These are phyloP conservation scores for Punctoribates punctum DNA, from an alignment of 2,888 invertebrate species.

Conservation along the genomic window DNA sequence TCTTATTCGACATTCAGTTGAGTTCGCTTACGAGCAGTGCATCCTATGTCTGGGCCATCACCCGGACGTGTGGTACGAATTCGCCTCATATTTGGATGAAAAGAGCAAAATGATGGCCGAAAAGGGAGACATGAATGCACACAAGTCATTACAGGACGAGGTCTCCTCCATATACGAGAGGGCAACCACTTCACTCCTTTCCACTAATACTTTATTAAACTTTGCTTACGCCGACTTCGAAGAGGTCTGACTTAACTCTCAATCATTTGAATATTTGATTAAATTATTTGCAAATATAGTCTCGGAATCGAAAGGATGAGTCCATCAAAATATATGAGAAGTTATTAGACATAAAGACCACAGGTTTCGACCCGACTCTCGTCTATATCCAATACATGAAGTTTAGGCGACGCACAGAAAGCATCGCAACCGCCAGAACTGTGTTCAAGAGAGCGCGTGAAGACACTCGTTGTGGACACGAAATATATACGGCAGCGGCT, in stretches of 20 bases:
- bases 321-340: conserved; percentile 93
- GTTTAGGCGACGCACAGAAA: conserved; percentile 93
- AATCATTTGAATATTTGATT: not conserved
- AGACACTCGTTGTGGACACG: conserved; percentile 74
- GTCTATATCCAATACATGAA: conserved; percentile 99
- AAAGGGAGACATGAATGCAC: conserved; percentile 91
- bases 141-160: conserved; percentile 88
- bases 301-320: conserved; percentile 86
- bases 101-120: conserved; percentile 89
- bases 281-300: conserved; percentile 7
- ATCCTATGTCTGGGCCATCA: conserved; percentile 93
- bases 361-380: conserved; percentile 73
- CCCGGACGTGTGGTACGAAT: conserved; percentile 98
- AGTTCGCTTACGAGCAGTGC: conserved; percentile 98
- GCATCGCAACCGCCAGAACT: conserved; percentile 89
- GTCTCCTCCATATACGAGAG: conserved; percentile 91
- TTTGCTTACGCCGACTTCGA: conserved; percentile 99
- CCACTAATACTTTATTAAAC: conserved; percentile 86
- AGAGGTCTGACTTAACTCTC: conserved; percentile 61
- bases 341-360: conserved; percentile 75
- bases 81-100: conserved; percentile 91
- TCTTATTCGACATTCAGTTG: conserved; percentile 61
- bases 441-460: conserved; percentile 94
- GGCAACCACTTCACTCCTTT: conserved; percentile 81
- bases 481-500: conserved; percentile 94